Percentiles rank a stretch among this genome's conserved stretches.
These are phyloP conservation scores for Steinernema khuongi DNA, from an alignment of 1,140 invertebrate species.

Conservation along the genomic window DNA sequence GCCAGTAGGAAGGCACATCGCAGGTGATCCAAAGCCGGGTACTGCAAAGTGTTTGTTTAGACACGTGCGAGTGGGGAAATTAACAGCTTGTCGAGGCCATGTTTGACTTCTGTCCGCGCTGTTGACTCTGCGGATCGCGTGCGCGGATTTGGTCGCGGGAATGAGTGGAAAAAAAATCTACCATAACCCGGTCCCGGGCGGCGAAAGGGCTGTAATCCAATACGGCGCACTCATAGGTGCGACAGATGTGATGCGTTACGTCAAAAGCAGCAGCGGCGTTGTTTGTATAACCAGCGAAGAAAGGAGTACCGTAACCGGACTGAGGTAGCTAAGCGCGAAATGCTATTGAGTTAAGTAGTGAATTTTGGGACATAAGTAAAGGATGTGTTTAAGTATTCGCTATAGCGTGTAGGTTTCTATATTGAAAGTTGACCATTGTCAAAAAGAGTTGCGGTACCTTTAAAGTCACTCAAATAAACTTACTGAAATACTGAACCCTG, in stretches of 20 bases:
- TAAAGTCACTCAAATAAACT: slow-evolving; percentile 5
- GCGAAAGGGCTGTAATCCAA: slow-evolving; percentile 6
- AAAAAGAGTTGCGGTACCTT: background rate
- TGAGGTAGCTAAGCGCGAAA: slow-evolving; percentile 20
- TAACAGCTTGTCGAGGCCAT: slow-evolving; percentile 25
- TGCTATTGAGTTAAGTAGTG: too few relatives aligned
- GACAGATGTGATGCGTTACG: slow-evolving; percentile 16
- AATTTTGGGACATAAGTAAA: slow-evolving; percentile 10
- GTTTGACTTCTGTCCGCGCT: background rate
- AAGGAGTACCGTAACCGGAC: slow-evolving; percentile 15
- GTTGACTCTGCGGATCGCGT: slow-evolving; percentile 5
- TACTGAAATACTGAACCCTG: background rate
- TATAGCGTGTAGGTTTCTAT: too few relatives aligned
- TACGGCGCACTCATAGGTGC: background rate
- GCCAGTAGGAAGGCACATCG: background rate
- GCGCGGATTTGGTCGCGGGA: background rate
- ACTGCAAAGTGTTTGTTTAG: slow-evolving; percentile 25
- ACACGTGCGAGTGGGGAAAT: slow-evolving; percentile 13
- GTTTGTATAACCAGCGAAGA: too few relatives aligned
- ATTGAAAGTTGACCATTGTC: too few relatives aligned
- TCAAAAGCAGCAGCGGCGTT: slow-evolving; percentile 1
- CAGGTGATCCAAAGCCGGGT: slow-evolving; percentile 18
- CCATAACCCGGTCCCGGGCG: background rate
- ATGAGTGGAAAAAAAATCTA: slow-evolving; percentile 6
- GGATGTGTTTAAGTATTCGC: slow-evolving; percentile 3